Evolutionary conservation across 2,888 invertebrate genomes (phyloP).

Genomic region (Caenorhabditis sp.): DNA sequence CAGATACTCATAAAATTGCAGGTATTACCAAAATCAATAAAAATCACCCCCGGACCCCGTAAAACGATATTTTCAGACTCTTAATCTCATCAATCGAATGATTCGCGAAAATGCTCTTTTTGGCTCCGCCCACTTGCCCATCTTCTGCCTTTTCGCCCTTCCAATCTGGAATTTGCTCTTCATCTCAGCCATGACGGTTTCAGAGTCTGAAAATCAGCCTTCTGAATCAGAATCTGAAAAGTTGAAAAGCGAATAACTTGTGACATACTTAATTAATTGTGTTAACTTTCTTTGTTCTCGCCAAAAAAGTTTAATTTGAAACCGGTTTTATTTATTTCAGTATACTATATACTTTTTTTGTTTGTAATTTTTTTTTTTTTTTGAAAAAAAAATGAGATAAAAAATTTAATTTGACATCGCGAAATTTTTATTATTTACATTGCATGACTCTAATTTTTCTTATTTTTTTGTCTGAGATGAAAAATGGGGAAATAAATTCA

Average conservation of each 20-base stretch:
- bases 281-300: background rate
- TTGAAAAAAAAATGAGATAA: conserved; percentile 8
- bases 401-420: conserved; percentile 12
- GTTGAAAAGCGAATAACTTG: background rate
- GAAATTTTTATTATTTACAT: conserved; percentile 8
- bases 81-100: background rate
- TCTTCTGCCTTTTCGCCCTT: conserved; percentile 33
- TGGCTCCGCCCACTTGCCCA: conserved; percentile 38
- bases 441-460: background rate
- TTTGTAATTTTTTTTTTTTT: conserved; percentile 15
- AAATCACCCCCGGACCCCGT: background rate
- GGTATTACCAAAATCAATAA: too few relatives aligned
- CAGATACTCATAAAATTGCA: too few relatives aligned
- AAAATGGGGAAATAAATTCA: too few relatives aligned
- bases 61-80: background rate
- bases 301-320: too few relatives aligned
- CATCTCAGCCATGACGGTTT: conserved; percentile 13
- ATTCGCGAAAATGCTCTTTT: conserved; percentile 26
- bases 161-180: conserved; percentile 54
- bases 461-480: too few relatives aligned
- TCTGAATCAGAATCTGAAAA: conserved; percentile 4
- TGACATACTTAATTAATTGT: too few relatives aligned
- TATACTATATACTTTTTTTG: background rate
- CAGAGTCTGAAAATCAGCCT: background rate
- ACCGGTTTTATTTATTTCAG: background rate